Evolutionary conservation across 1,140 invertebrate genomes (phyloP).

Genomic region (Goniozus legneri): DNA sequence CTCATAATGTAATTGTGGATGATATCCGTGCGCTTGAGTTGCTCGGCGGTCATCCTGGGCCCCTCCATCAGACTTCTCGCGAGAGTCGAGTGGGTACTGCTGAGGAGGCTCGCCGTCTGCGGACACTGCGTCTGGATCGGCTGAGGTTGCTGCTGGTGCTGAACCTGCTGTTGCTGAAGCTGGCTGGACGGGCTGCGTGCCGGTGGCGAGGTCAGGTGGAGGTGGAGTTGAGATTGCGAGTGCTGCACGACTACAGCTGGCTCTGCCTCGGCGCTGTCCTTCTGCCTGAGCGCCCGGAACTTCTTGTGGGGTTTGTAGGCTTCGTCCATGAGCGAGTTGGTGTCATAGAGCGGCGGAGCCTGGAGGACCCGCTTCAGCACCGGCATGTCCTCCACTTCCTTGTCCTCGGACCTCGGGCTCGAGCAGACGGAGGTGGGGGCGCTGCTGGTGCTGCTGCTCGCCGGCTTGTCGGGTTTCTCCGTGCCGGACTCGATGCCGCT

Average conservation of each 20-base stretch:
- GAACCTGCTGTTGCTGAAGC: constrained; percentile 18
- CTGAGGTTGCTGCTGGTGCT: constrained; percentile 38
- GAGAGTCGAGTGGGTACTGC: constrained; percentile 81
- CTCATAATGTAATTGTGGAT: constrained; percentile 88
- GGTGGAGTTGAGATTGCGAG: constrained; percentile 46
- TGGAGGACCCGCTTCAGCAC: constrained; percentile 87
- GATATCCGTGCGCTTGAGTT: constrained; percentile 82
- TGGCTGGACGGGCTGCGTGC: constrained; percentile 28
- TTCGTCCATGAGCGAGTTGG: constrained; percentile 87
- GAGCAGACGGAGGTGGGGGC: constrained; percentile 79
- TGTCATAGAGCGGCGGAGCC: constrained; percentile 84
- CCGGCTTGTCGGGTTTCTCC: constrained; percentile 72
- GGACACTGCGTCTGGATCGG: constrained; percentile 41
- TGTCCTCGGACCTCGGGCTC: constrained; percentile 78
- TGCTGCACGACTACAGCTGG: constrained; percentile 51
- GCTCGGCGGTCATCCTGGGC: constrained; percentile 82
- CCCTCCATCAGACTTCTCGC: constrained; percentile 85
- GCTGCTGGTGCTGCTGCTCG: constrained; percentile 63
- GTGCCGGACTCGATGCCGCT: constrained; percentile 92
- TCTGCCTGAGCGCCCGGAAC: constrained; percentile 77
- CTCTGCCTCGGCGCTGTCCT: constrained; percentile 75
- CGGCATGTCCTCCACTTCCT: constrained; percentile 90
- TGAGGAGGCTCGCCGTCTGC: constrained; percentile 56
- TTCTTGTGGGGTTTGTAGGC: constrained; percentile 94
- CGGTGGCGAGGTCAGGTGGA: constrained; percentile 51